Percentiles rank a stretch among this genome's conserved stretches.
Evolutionary conservation across 2,888 invertebrate species (phyloP).

Genomic region (Hyppa rectilinea): DNA sequence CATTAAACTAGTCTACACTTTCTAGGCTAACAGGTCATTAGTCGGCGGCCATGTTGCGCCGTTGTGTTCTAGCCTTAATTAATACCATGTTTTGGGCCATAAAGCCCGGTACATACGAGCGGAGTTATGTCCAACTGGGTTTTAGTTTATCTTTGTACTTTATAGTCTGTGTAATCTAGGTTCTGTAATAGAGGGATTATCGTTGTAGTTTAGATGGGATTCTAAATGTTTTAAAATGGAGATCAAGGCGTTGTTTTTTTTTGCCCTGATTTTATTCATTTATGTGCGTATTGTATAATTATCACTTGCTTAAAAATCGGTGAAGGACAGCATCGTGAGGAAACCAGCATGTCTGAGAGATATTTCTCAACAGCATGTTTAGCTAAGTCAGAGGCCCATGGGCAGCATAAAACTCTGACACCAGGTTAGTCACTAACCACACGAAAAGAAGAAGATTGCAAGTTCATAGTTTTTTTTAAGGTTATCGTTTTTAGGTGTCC

Average conservation of each 20-base stretch:
- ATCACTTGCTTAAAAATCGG: no score
- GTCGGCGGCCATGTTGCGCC: slow-evolving; percentile 48
- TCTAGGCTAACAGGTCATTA: slow-evolving; percentile 53
- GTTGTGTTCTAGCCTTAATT: slow-evolving; percentile 61
- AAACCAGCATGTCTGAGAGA: no score
- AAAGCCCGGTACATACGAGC: slow-evolving; percentile 45
- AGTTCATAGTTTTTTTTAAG: no score
- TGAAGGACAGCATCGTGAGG: no score
- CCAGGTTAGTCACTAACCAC: no score
- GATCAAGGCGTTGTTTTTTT: not conserved
- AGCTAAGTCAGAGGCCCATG: no score
- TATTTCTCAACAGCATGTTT: no score
- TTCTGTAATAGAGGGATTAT: slow-evolving; percentile 14
- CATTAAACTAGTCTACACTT: slow-evolving; percentile 37
- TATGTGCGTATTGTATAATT: no score
- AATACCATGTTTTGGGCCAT: slow-evolving; percentile 60
- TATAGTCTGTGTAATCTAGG: slow-evolving; percentile 29
- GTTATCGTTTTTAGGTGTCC: no score
- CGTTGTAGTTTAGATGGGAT: slow-evolving; percentile 29
- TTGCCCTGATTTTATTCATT: no score
- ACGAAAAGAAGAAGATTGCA: no score
- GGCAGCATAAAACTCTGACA: no score
- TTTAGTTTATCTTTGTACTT: slow-evolving; percentile 46
- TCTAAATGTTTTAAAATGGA: slow-evolving; percentile 25
- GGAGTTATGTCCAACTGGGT: slow-evolving; percentile 38